Percentiles rank a stretch among this genome's conserved stretches.
Evolutionary conservation across 2,888 invertebrate genomes (phyloP).

Genomic region (Plagiodera versicolora): DNA sequence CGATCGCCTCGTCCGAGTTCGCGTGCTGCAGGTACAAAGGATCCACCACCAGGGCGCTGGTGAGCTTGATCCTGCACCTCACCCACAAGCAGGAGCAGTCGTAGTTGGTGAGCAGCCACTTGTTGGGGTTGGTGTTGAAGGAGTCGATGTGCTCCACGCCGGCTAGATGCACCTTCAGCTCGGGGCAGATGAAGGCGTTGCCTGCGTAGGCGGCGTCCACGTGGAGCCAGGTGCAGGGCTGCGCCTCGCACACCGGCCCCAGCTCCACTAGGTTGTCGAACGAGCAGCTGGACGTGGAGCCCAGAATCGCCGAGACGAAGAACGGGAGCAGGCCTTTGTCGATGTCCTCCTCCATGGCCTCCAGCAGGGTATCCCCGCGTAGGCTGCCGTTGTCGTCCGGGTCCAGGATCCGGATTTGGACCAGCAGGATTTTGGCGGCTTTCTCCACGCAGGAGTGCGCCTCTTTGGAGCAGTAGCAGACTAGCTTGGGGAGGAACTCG

Average conservation of each 20-base stretch:
- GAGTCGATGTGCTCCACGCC: conserved; percentile 79
- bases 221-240: conserved; percentile 78
- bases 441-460: conserved; percentile 79
- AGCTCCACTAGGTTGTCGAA: conserved; percentile 82
- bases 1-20: conserved; percentile 70
- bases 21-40: conserved; percentile 84
- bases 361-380: conserved; percentile 63
- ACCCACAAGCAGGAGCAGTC: conserved; percentile 88
- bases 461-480: conserved; percentile 74
- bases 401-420: conserved; percentile 71
- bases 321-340: conserved; percentile 78
- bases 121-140: conserved; percentile 87
- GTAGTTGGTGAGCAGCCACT: conserved; percentile 83
- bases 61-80: conserved; percentile 72
- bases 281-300: conserved; percentile 81
- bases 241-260: conserved; percentile 67
- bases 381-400: conserved; percentile 70
- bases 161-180: conserved; percentile 67
- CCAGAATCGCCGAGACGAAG: conserved; percentile 80
- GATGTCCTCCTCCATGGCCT: conserved; percentile 72
- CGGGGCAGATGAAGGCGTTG: conserved; percentile 82
- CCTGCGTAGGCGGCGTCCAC: conserved; percentile 89
- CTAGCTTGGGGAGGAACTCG: conserved; percentile 72
- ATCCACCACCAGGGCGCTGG: conserved; percentile 82
- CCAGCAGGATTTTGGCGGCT: conserved; percentile 76